A percentile compares a stretch with the other conserved stretches of the same genome.
These are phyloP conservation scores for Megaustenia siamemsis DNA, from an alignment of 2,888 invertebrate genomes.

Conservation along the genomic window DNA sequence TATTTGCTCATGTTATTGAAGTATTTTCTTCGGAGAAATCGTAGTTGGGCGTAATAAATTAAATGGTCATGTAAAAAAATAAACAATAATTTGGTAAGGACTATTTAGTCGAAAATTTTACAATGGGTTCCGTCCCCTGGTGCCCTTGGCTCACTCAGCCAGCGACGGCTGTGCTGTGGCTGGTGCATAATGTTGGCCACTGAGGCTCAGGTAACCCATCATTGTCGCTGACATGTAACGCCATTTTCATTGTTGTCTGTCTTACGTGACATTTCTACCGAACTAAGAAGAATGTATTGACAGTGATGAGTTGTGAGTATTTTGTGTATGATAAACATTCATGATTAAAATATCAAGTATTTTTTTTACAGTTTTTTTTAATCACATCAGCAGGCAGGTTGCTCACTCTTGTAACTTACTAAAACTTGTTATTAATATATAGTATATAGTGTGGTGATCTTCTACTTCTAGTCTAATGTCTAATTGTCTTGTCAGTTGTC, in stretches of 20 bases:
- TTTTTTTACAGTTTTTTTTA: no score
- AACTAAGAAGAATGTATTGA: neutral
- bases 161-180: constrained; percentile 29
- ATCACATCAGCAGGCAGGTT: no score
- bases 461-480: no score
- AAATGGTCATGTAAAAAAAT: constrained; percentile 39
- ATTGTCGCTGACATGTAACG: neutral
- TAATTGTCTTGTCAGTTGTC: no score
- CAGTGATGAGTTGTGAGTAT: no score
- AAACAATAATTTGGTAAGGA: constrained; percentile 57
- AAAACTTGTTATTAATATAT: no score
- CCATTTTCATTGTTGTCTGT: constrained; percentile 51
- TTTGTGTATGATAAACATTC: no score
- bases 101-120: constrained; percentile 53
- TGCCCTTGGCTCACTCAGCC: constrained; percentile 54
- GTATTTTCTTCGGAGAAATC: neutral
- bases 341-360: no score
- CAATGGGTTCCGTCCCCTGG: constrained; percentile 54
- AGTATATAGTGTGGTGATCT: no score
- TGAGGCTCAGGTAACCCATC: constrained; percentile 43
- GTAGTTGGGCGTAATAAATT: neutral
- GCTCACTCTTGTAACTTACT: no score
- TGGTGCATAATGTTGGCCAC: constrained; percentile 16
- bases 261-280: constrained; percentile 12
- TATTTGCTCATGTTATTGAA: neutral